These are phyloP conservation scores for Eilema depressum DNA, from an alignment of 2,888 invertebrate genomes.

Conservation along the genomic window DNA sequence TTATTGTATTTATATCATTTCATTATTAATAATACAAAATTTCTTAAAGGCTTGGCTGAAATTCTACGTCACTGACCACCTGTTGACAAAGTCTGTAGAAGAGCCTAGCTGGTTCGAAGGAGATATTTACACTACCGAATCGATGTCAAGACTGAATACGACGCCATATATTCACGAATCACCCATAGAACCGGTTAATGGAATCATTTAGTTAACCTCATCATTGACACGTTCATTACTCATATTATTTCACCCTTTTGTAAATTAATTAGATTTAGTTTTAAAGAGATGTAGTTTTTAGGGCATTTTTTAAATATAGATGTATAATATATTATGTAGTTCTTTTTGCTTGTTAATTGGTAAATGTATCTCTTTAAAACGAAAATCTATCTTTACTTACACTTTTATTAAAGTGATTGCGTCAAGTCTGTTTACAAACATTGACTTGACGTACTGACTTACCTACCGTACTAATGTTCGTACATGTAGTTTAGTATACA, in stretches of 20 bases:
- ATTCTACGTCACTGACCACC: slow-evolving; percentile 86
- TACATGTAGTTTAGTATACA: slow-evolving; percentile 63
- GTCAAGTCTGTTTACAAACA: slow-evolving; percentile 46
- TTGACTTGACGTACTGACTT: slow-evolving; percentile 49
- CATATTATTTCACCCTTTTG: slow-evolving; percentile 68
- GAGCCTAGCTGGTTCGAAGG: slow-evolving; percentile 83
- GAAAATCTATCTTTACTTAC: slow-evolving; percentile 54
- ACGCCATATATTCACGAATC: slow-evolving; percentile 75
- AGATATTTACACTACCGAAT: slow-evolving; percentile 76
- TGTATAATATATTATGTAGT: slow-evolving; percentile 30
- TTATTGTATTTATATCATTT: slow-evolving; percentile 22
- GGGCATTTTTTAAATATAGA: slow-evolving; percentile 51
- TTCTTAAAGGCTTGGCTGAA: slow-evolving; percentile 87
- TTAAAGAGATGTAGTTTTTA: slow-evolving; percentile 66
- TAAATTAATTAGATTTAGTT: slow-evolving; percentile 65
- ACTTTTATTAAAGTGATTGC: slow-evolving; percentile 51
- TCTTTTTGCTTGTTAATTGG: slow-evolving; percentile 11
- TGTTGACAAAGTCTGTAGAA: slow-evolving; percentile 82
- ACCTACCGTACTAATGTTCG: slow-evolving; percentile 62
- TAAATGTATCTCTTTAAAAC: slow-evolving; percentile 66
- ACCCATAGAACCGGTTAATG: slow-evolving; percentile 83
- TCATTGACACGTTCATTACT: slow-evolving; percentile 59
- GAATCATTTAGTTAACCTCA: slow-evolving; percentile 76
- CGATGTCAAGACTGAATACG: slow-evolving; percentile 72
- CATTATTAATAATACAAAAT: slow-evolving; percentile 61